Conservation (phyloP, 2,113 vertebrate species). For the Hydropotes inermis region DNA sequence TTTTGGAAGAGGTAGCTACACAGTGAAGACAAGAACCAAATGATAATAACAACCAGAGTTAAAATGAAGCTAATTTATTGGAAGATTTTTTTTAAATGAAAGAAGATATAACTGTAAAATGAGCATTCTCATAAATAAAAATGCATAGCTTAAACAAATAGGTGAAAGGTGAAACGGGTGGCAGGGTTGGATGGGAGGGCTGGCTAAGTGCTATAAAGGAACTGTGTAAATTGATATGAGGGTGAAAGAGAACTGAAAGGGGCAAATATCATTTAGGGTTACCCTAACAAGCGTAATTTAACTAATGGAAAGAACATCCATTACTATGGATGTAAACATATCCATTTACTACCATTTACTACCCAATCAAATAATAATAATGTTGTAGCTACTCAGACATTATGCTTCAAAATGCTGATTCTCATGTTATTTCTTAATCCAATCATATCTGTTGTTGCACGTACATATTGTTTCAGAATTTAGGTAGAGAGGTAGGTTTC, state of each 20-base stretch:
- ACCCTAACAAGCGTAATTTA: constrained; percentile 38
- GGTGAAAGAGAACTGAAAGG: constrained; percentile 27
- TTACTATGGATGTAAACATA: too few species aligned
- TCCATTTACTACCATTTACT: too few species aligned
- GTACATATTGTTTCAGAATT: not conserved
- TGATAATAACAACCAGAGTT: not conserved
- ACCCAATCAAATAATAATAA: constrained; percentile 52
- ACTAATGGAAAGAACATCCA: constrained; percentile 50
- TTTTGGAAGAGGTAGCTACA: not conserved
- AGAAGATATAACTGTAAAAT: constrained; percentile 10
- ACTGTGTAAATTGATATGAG: not conserved
- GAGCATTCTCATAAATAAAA: constrained; percentile 45
- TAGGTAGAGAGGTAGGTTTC: not conserved
- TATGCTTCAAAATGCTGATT: not conserved
- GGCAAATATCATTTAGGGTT: constrained; percentile 14
- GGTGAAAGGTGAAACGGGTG: not conserved
- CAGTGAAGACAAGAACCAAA: not conserved
- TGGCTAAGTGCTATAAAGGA: not conserved
- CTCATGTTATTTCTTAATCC: not conserved
- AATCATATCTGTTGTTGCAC: not conserved
- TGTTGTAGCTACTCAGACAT: not conserved
- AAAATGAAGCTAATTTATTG: not conserved
- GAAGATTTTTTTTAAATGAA: not conserved
- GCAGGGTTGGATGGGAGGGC: not conserved
- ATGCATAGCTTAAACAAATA: constrained; percentile 11